Evolutionary conservation across 2,888 invertebrate genomes (phyloP), one percentile per base, ranked within the genome.

Genomic region (Scrobipalpa costella): DNA sequence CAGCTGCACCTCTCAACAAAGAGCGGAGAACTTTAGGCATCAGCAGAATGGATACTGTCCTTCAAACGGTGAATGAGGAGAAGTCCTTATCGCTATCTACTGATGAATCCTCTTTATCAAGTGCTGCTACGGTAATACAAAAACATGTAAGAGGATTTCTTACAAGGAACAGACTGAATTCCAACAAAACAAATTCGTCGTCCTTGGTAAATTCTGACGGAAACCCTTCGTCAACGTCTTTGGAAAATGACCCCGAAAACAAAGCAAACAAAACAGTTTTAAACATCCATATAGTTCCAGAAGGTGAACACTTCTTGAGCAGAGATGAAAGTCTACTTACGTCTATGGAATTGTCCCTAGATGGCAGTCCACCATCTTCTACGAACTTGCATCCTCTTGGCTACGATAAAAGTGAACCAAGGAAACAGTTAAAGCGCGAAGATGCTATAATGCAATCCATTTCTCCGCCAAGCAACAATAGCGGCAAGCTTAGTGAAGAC

Each of bases 71-170:
- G n/a, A 91, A 90, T 63, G 92, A 92, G 74, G 92, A 92, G 73
- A 92, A 92, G 68, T 90, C 90, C 21, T 72, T 91, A 47, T 92
- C 92, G 0, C 75, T 88, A 64, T 92, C 92, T 27, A 91, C 90
- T 33, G 92, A 92, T 66, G 92, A 92, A 68, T 92, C 92, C 11
- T 91, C 92, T 21, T 71, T 92, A 64, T 92, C 92, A 21, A 92
- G 92, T 75, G 94, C 93, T 17, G 94, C 94, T 40, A 94, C 93
- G 2, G 93, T 93, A 72, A 94, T 95, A 69, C 95, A 95, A 83
- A 94, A 94, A 6, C 94, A 94, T 58, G 93, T 95, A 57, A 90
- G 95, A 66, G 95, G 95, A 1, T 95, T 93, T 77, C 90, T 95
- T 74, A 93, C 93, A 44, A 86, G 94, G 64, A 93, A 92, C 76